phyloP scores from a whole-genome alignment of 1,140 invertebrate species.

The Achroia grisella region DNA sequence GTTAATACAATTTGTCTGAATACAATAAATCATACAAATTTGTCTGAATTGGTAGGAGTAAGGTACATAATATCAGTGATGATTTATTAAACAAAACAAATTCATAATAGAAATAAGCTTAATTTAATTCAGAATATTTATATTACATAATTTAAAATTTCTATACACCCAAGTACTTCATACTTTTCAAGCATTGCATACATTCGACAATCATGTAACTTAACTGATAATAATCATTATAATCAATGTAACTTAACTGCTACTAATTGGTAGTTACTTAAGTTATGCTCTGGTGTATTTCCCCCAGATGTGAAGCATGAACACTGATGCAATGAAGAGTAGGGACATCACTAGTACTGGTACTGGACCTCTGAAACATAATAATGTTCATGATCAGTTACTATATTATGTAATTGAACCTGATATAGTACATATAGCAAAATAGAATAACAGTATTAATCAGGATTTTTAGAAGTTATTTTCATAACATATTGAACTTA shows the following conservation, averaged over 20 bases:
- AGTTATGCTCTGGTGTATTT: conserved; percentile 92
- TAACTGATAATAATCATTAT: conserved; percentile 7
- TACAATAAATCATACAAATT: too few relatives aligned
- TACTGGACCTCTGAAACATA: conserved; percentile 94
- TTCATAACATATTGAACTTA: too few relatives aligned
- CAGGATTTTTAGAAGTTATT: too few relatives aligned
- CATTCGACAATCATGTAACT: conserved; percentile 5
- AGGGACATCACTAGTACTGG: conserved; percentile 99
- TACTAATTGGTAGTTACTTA: conserved; percentile 6
- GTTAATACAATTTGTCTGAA: too few relatives aligned
- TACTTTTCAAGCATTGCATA: conserved; percentile 14
- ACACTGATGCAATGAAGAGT: conserved; percentile 99
- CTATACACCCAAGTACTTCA: conserved; percentile 10
- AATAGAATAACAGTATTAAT: too few relatives aligned
- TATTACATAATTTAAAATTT: conserved; percentile 31
- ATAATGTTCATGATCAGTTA: conserved; percentile 7
- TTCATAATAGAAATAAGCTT: conserved; percentile 15
- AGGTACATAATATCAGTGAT: too few relatives aligned
- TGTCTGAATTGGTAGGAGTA: too few relatives aligned
- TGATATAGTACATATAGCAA: too few relatives aligned
- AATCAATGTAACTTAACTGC: background rate
- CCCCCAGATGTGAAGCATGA: conserved; percentile 99
- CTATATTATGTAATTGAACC: too few relatives aligned
- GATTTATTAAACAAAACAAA: background rate
- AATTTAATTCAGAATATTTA: conserved; percentile 33